Conservation (phyloP, 1,140 invertebrate species). For the Bombus superbus region DNA sequence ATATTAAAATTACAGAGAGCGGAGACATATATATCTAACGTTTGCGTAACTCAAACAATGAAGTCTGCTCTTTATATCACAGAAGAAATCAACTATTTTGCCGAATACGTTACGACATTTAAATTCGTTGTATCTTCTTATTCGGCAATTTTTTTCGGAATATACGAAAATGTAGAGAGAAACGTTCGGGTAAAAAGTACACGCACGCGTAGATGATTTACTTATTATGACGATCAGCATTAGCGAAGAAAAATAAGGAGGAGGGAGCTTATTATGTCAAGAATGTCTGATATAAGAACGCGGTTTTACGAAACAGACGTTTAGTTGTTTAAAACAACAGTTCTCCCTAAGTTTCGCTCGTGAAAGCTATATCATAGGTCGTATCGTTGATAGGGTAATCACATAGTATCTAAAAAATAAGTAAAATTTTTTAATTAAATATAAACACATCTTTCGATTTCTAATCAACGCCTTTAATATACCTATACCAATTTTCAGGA, state of each 20-base stretch:
- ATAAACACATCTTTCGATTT: neutral
- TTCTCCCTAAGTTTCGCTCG: slow-evolving; percentile 41
- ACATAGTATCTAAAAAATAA: neutral
- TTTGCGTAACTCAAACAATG: no score
- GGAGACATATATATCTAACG: no score
- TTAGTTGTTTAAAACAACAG: slow-evolving; percentile 58
- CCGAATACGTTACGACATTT: neutral
- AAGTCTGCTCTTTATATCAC: neutral
- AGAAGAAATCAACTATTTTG: neutral
- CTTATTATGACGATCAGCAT: slow-evolving; percentile 18
- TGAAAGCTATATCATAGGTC: neutral
- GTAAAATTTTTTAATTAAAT: neutral
- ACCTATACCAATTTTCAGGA: neutral
- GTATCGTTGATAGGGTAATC: neutral
- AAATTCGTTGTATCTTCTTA: neutral
- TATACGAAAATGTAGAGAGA: slow-evolving; percentile 1
- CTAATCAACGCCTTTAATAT: neutral
- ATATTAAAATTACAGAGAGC: neutral
- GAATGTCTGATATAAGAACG: slow-evolving; percentile 61
- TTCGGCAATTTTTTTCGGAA: neutral
- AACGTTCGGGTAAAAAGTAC: slow-evolving; percentile 2
- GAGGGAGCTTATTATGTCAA: slow-evolving; percentile 64
- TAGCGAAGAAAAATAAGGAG: slow-evolving; percentile 54
- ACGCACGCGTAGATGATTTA: slow-evolving; percentile 24
- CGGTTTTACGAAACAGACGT: slow-evolving; percentile 60